Evolutionary conservation across 2,797 vertebrate species (phyloP), one percentile per base, ranked within the genome.

Genomic region (Garrulus glandarius): DNA sequence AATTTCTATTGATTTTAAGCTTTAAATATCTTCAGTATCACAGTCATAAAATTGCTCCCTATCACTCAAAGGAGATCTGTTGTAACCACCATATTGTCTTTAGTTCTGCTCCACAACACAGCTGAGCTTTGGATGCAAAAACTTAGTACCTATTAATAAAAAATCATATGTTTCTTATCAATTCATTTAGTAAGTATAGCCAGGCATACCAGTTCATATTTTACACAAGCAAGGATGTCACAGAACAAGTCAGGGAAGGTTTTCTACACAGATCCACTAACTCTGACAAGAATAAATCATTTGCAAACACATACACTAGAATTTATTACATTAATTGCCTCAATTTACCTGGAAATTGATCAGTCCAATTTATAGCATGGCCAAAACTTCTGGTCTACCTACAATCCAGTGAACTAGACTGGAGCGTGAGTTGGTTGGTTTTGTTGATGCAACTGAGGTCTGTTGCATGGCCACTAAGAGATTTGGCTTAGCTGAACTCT

Each of bases 401-500:
- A 36, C 15, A 83, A 75, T 47, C 15, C 43, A 47, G 0, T 3
- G 26, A 92, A 41, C 18, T 59, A 79, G 22, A 49, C 6, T 7
- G 32, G 18, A 68, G 22, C 27, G 37, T 1, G 17, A 36, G 24
- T 18, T 52, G 27, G 22, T 7, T 29, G 27, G 15, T 52, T 59
- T 47, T 71, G 23, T 15, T 53, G 61, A 27, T 27, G 27, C 12
- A 80, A 6, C 27, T 11, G 9, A 89, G 30, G 2, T 32, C 39
- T 39, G 52, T 4, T 49, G 7, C 44, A 30, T 1, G 22, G 46
- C 50, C 76, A 74, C 20, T 0, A 0, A 80, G 15, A 9, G 24
- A 77, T 50, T 34, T 1, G 2, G 60, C 27, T 77, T 43, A 53
- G 27, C 44, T 64, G 26, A 87, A 56, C 37, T 36, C 68, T 56